phyloP scores from a whole-genome alignment of 2,113 vertebrate genomes.

The Syngnathus scovelli region DNA sequence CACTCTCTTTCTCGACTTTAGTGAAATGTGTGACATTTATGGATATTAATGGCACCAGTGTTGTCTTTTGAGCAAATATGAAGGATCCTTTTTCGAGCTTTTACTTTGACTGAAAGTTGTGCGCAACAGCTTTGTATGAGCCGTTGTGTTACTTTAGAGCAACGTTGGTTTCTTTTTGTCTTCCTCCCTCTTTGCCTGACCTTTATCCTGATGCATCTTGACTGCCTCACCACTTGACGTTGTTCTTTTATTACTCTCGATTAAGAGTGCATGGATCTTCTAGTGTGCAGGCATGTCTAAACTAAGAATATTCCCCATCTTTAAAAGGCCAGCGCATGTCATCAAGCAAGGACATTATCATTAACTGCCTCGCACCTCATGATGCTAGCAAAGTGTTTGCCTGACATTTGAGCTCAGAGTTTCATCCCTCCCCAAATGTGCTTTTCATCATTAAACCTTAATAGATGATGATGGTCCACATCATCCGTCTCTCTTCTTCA shows the following conservation, averaged over 20 bases:
- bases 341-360: conserved; percentile 31
- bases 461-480: conserved; percentile 8
- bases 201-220: neutral
- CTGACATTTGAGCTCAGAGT: conserved; percentile 1
- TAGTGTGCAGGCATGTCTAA: conserved; percentile 37
- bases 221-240: conserved; percentile 16
- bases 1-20: conserved; percentile 27
- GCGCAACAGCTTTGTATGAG: no score
- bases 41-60: conserved; percentile 48
- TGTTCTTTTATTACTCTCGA: conserved; percentile 30
- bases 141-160: no score
- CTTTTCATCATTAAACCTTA: conserved; percentile 19
- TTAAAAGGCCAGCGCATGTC: conserved; percentile 17
- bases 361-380: conserved; percentile 3
- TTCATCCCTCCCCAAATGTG: conserved; percentile 12
- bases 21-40: conserved; percentile 54
- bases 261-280: conserved; percentile 25
- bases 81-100: neutral
- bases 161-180: no score
- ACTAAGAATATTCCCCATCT: conserved; percentile 45
- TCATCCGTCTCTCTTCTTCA: neutral
- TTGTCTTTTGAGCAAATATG: neutral
- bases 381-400: neutral
- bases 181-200: neutral
- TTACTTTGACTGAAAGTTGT: no score